A percentile compares a stretch with the other conserved stretches of the same genome.
phyloP scores from a whole-genome alignment of 2,113 vertebrate genomes.

The Rhinogobius similis region DNA sequence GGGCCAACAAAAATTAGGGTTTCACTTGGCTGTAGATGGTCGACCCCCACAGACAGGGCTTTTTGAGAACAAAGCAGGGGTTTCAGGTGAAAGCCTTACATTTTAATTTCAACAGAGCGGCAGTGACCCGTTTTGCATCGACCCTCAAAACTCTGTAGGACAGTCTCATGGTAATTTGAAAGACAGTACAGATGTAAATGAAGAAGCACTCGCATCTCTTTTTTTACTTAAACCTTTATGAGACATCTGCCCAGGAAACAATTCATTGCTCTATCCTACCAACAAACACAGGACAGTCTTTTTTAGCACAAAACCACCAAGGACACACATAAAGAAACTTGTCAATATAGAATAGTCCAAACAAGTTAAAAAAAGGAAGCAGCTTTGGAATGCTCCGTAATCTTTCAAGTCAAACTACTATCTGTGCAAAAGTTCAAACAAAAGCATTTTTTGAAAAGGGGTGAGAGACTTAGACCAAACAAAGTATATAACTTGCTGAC shows the following conservation, averaged over 20 bases:
- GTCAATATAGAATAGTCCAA: conserved; percentile 40
- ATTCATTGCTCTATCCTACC: conserved; percentile 85
- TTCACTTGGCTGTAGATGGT: not conserved
- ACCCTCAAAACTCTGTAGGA: not conserved
- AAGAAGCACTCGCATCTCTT: conserved; percentile 47
- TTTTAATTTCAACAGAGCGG: conserved; percentile 26
- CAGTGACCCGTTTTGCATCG: not conserved
- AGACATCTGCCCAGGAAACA: conserved; percentile 84
- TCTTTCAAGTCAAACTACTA: not conserved
- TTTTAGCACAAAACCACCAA: conserved; percentile 51
- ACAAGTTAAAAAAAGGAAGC: conserved; percentile 21
- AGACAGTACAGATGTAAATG: conserved; percentile 21
- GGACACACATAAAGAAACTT: conserved; percentile 63
- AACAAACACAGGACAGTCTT: conserved; percentile 89
- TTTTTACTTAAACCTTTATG: conserved; percentile 72
- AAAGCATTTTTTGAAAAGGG: not conserved
- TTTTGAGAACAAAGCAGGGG: not conserved
- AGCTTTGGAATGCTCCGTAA: conserved; percentile 11
- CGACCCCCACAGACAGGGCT: not conserved
- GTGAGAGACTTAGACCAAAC: not conserved
- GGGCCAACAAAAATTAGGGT: no score
- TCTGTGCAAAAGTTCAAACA: not conserved
- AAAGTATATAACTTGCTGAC: not conserved
- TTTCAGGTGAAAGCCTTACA: conserved; percentile 37
- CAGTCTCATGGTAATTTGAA: not conserved